Evolutionary conservation across 2,113 vertebrate species (phyloP), one percentile per base, ranked within the genome.

Genomic region (Pluvialis apricaria): DNA sequence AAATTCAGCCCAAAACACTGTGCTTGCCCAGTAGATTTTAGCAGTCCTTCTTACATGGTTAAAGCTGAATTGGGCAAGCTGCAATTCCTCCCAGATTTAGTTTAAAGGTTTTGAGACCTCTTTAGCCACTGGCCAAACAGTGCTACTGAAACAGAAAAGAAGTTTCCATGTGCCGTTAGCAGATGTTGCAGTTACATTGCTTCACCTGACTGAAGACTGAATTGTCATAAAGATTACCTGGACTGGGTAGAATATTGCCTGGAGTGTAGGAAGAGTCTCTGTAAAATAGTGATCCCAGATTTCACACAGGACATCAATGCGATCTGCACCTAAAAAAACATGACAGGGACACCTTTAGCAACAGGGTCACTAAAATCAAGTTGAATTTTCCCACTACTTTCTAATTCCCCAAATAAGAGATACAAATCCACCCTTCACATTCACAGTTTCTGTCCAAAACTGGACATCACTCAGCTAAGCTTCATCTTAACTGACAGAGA

Each of bases 181-280:
- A 86, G 52, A 24, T 26, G 7, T 2, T 62, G 52, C 31, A 65
- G 57, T 28, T 52, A 62, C 51, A 47, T 9, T 82, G 47, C 76
- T 64, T 44, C 60, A 54, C 22, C 73, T 85, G 42, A 64, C 12
- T 71, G 57, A 72, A 79, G 55, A 32, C 31, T 79, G 21, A 71
- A 80, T 69, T 61, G 57, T 58, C 81, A 86, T 15, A 40, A 96
- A 81, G 82, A 96, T 98, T 97, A 99, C 99, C 99, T 99, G 99
- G 66, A 99, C 98, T 3, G 99, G 99, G 94, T 99, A 99, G 97
- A 99, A 99, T 97, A 99, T 99, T 70, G 99, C 99, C 97, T 99
- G 99, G 82, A 99, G 98, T 5, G 99, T 99, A 42, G 99, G 99
- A 73, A 99, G 98, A 45, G 98, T 99, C 97, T 99, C 99, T 11